These are phyloP conservation scores for Anser cygnoides DNA, from an alignment of 2,113 vertebrate genomes.

Conservation along the genomic window DNA sequence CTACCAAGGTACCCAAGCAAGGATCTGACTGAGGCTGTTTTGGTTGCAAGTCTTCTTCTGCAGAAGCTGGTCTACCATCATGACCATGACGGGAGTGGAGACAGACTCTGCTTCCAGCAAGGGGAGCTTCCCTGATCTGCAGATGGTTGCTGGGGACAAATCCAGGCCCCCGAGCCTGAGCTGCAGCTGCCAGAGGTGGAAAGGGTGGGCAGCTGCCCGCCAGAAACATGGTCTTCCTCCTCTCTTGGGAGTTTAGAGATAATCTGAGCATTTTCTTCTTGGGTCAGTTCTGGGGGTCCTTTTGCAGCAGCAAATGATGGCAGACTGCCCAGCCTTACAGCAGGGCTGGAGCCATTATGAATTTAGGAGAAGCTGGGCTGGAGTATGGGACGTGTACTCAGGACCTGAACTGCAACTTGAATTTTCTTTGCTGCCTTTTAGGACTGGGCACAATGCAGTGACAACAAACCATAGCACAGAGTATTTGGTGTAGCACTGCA, in stretches of 20 bases:
- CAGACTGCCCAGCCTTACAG: neutral
- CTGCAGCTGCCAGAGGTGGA: neutral
- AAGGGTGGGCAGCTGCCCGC: neutral
- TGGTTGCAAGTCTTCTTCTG: neutral
- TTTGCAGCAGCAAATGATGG: neutral
- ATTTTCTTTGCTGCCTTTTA: neutral
- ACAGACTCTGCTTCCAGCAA: neutral
- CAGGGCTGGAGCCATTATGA: neutral
- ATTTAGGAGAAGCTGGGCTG: neutral
- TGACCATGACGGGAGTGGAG: fast-evolving
- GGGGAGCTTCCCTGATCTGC: neutral
- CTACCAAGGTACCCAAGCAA: neutral
- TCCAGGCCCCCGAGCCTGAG: neutral
- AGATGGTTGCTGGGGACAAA: neutral
- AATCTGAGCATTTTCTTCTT: neutral
- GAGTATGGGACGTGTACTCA: neutral
- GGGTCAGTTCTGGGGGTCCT: fast-evolving
- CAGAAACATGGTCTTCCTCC: neutral
- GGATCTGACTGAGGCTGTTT: neutral
- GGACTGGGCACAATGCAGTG: neutral
- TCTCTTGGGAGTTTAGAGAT: neutral
- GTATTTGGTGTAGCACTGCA: neutral
- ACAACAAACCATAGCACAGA: neutral
- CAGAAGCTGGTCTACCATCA: fast-evolving
- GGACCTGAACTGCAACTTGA: neutral